Base-by-base conservation (phyloP, 2,797 vertebrate genomes). In the Manis crassicaudata region DNA sequence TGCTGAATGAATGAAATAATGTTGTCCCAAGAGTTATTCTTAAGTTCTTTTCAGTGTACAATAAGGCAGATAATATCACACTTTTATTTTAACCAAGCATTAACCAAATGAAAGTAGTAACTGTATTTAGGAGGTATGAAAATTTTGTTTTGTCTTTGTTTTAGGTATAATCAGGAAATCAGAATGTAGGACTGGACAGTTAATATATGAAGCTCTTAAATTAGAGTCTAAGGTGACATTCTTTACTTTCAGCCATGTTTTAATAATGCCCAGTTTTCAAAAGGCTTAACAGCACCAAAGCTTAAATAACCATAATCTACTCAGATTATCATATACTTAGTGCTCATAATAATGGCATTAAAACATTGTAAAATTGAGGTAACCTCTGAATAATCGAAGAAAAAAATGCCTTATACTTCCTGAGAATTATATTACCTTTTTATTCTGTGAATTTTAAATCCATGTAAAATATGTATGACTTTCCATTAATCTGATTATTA, bases 211-310 rank as follows among this genome's bases (percentile, higher is more conserved):
- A 50, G 3, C 37, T 95, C 84, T 92, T 93, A 56, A 89, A 86
- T 88, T 86, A 88, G 40, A 89, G 4, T 84, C 58, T 56, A 92
- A 73, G 23, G 29, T 70, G 88, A 35, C 32, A 50, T 68, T 76
- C 60, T 94, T 95, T 83, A 58, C 52, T 94, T 95, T 90, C 60
- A 67, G 60, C 23, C 32, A 60, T 50, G 40, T 68, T 95, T 93
- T 92, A 94, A 96, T 93, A 85, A 88, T 56, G 14, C 29, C 27
- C 43, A 89, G 87, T 97, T 97, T 32, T 97, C 92, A 92, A 76
- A 96, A 91, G 95, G 25, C 65, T 96, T 72, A 96, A 91, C 14
- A 92, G 37, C 58, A 95, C 68, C 81, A 72, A 93, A 86, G 11
- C 29, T 94, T 83, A 95, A 91, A 46, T 90, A 92, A 90, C 3